Evolutionary conservation across 2,113 vertebrate genomes (phyloP), one percentile per base, ranked within the genome.

Genomic region (Osmerus mordax): DNA sequence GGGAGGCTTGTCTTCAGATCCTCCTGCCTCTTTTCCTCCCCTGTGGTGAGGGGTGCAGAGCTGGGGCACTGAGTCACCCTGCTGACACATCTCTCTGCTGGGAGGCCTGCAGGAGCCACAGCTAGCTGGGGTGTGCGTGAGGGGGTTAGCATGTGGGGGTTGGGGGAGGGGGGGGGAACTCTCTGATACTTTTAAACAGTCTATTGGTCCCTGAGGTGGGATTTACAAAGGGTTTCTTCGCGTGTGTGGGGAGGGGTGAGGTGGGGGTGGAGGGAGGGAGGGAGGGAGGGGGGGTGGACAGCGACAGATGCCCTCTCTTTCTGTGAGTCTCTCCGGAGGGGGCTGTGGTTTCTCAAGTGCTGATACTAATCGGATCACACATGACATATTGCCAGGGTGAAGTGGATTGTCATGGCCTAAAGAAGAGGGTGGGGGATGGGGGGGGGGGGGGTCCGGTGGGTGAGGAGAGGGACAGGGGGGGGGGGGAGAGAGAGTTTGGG

Each of bases 351-450:
- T 93, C 86, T 90, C 85, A 89, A 93, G 91, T 92, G 90, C 92
- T 94, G 94, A 95, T 93, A 92, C 93, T 97, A 96, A 96, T 95
- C 91, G 78, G 93, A 95, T 96, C 95, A 91, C 79, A 68, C 86
- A 90, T 92, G 94, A 94, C 92, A 95, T 96, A 92, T 77, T 92
- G 90, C 91, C 83, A 59, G 80, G 90, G 92, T 92, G 90, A 93
- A 91, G 93, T 91, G 91, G 93, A 92, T 94, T 93, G 93, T 91
- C 91, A 85, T 89, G 88, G 91, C 91, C 89, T 91, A 89, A 85
- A 72, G 82, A 84, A 86, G 83, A 3, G 73, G 61, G 71, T 69
- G 79, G 11, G 53, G 62, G 71, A 76, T 21, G 19, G 65, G 3
- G 67, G 28, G 64, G 71, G 61, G 12, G 60, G 19, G 67, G 36